Evolutionary conservation across 2,113 vertebrate genomes (phyloP), one percentile per base, ranked within the genome.

Genomic region (Pycnonotus jocosus): DNA sequence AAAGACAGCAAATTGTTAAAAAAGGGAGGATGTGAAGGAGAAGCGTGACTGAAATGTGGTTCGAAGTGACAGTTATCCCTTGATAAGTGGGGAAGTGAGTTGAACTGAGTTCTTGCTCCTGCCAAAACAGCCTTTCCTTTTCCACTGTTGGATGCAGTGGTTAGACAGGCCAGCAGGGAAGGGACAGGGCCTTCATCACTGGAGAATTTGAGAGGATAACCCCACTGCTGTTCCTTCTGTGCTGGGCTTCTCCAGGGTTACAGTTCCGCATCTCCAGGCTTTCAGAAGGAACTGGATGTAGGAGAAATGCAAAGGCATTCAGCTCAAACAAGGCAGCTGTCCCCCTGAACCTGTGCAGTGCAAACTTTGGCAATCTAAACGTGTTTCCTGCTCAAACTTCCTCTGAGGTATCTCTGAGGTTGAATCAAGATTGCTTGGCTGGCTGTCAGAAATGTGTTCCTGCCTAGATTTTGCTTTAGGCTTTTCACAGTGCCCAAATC

Each of bases 261-360:
- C 1, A 2, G 15, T 42, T 51, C 37, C 51, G 60, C 33, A 65
- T 24, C 35, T 92, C 30, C 48, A 54, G 62, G 62, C 35, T 84
- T 93, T 57, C 0, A 0, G 50, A 56, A 73, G 24, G 40, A 27
- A 2, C n/a, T 70, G 50, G 18, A 45, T 7, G 0, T 33, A 19
- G 25, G 27, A 66, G 47, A 62, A n/a, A 9, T 54, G 53, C 44
- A 40, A 24, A 86, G 23, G 53, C 19, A 19, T 57, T 58, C 42
- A 40, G 17, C 47, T 68, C 16, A 33, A 27, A 56, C 11, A 69
- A 30, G 40, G n/a, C 60, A 80, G 28, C 66, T 86, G 42, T 58
- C 12, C 12, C 30, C 28, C 8, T 27, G 31, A 38, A 60, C 0
- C 4, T 30, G 24, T 57, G 12, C 2, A 2, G 31, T 66, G 31